Percentiles rank a stretch among this genome's conserved stretches.
These are phyloP conservation scores for Eristalis tenax DNA, from an alignment of 2,888 invertebrate species.

Conservation along the genomic window DNA sequence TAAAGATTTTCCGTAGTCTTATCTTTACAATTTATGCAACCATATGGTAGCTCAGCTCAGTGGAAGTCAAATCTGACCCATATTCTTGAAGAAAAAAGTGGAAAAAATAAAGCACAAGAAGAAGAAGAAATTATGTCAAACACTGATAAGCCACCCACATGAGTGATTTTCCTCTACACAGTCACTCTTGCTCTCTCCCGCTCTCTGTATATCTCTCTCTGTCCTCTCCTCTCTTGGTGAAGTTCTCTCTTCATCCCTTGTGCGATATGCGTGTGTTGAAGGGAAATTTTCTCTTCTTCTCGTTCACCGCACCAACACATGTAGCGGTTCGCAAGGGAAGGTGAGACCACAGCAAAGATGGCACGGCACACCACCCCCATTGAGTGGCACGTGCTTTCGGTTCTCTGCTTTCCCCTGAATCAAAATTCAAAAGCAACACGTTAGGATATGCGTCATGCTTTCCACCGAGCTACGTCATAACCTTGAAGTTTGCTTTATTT, in stretches of 20 bases:
- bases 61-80: slow-evolving; percentile 40
- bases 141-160: slow-evolving; percentile 49
- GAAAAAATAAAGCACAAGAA: neutral
- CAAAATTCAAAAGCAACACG: neutral
- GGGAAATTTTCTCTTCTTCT: slow-evolving; percentile 9
- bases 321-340: neutral
- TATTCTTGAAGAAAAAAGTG: slow-evolving; percentile 25
- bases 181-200: neutral
- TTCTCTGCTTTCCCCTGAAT: neutral
- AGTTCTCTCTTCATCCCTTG: neutral
- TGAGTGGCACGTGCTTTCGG: neutral
- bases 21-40: slow-evolving; percentile 25
- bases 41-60: slow-evolving; percentile 48
- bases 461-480: neutral
- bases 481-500: neutral
- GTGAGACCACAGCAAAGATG: neutral
- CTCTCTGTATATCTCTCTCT: neutral
- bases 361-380: neutral
- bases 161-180: neutral
- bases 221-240: neutral
- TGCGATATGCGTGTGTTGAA: neutral
- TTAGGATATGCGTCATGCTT: neutral
- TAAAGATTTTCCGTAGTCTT: neutral
- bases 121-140: slow-evolving; percentile 37
- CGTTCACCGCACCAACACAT: neutral